Conservation (phyloP, 2,888 invertebrate genomes). For the Pyrgus malvae region DNA sequence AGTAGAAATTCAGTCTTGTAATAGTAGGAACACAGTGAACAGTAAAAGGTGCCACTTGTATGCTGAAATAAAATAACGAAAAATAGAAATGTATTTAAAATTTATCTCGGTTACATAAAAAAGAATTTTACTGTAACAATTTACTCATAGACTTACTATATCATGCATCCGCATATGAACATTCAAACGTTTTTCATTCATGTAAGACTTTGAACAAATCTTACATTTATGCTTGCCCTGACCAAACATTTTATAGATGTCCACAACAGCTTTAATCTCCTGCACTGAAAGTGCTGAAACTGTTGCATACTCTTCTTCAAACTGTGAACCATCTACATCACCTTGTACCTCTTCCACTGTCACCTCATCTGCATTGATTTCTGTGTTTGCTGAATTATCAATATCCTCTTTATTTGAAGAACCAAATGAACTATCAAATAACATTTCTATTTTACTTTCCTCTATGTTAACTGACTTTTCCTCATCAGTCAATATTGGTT, state of each 20-base stretch:
- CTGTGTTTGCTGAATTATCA: slow-evolving; percentile 33
- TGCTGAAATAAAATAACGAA: slow-evolving; percentile 50
- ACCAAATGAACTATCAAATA: slow-evolving; percentile 30
- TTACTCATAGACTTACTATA: slow-evolving; percentile 53
- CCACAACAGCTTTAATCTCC: slow-evolving; percentile 63
- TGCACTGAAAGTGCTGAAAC: slow-evolving; percentile 56
- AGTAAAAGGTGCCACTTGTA: slow-evolving; percentile 55
- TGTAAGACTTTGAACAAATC: slow-evolving; percentile 55
- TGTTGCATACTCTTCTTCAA: slow-evolving; percentile 66
- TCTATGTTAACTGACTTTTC: not conserved
- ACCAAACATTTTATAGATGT: slow-evolving; percentile 56
- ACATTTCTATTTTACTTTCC: slow-evolving; percentile 23
- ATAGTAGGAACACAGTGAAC: slow-evolving; percentile 61
- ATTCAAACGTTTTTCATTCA: slow-evolving; percentile 49
- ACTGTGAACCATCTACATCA: slow-evolving; percentile 52
- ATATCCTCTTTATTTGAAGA: slow-evolving; percentile 28
- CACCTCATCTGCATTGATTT: slow-evolving; percentile 20
- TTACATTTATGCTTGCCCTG: slow-evolving; percentile 53
- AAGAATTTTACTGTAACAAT: too few species aligned
- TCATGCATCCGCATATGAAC: slow-evolving; percentile 68
- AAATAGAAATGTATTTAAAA: not conserved
- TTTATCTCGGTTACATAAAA: too few species aligned
- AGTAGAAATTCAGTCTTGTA: slow-evolving; percentile 68
- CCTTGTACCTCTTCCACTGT: slow-evolving; percentile 31
- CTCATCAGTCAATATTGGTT: not conserved